Evolutionary conservation across 2,113 vertebrate genomes (phyloP), one percentile per base, ranked within the genome.

Genomic region (Drymodes brunneopygia): DNA sequence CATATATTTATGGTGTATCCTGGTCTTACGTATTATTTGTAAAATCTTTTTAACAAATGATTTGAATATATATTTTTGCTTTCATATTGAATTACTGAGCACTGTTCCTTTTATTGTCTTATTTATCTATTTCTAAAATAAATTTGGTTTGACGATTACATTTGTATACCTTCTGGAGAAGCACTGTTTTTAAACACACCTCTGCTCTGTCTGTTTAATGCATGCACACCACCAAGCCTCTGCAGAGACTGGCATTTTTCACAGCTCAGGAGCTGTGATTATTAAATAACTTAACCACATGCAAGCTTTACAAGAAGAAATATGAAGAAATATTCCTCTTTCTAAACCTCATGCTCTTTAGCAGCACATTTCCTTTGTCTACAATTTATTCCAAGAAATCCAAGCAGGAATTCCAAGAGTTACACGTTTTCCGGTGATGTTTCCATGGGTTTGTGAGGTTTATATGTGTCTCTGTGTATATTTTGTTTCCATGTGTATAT

Each of bases 61-160:
- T 88, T 95, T 95, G 44, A 65, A 91, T 91, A 91, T 95, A 70
- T 95, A 93, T 96, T 93, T 95, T 97, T 97, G 71, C 64, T 95
- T 97, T 97, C 77, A 48, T 94, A 78, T 57, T 93, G 64, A 78
- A 92, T 83, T 62, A 88, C 38, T 5, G 21, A 83, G 57, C 95
- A 91, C 66, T 95, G 81, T 90, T 96, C 73, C 74, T 95, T 97
- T 92, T 90, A 66, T 94, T 94, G 91, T 95, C 92, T 95, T 95
- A 92, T 94, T 96, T 96, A 85, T 88, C 86, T 89, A 66, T 86
- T 88, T 91, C 80, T 92, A 92, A 93, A 97, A 95, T 97, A 95
- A 97, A 94, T 95, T 96, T 86, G 67, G 5, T 94, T 96, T 88
- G 64, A 95, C 65, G 25, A 31, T 88, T 53, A n/a, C 67, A 23